Evolutionary conservation across 2,888 invertebrate genomes (phyloP).

Genomic region (Brachyptera putata): DNA sequence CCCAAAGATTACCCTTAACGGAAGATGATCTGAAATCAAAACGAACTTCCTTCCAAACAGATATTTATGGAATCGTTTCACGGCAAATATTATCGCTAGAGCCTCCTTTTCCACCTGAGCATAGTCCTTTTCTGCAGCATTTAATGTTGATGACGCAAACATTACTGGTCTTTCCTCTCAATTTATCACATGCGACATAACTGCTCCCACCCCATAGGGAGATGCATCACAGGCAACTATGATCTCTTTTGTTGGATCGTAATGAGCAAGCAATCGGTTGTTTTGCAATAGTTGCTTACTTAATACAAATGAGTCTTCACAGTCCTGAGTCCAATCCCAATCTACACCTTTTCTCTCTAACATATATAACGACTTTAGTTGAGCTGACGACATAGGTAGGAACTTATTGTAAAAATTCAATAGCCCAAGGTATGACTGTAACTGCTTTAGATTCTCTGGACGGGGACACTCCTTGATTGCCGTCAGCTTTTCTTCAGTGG

Average conservation of each 20-base stretch:
- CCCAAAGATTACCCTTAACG: constrained; percentile 34
- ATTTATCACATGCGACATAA: constrained; percentile 21
- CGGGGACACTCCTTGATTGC: constrained; percentile 14
- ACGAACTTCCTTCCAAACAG: constrained; percentile 34
- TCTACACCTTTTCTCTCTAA: background rate
- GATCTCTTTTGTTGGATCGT: constrained; percentile 26
- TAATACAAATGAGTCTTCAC: background rate
- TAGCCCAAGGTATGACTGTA: constrained; percentile 25
- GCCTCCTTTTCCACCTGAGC: constrained; percentile 22
- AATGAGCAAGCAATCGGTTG: constrained; percentile 23
- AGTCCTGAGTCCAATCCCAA: constrained; percentile 14
- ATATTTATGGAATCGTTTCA: constrained; percentile 34
- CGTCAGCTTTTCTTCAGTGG: constrained; percentile 17
- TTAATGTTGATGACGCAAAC: constrained; percentile 19
- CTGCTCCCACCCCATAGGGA: constrained; percentile 31
- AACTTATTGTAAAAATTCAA: constrained; percentile 26
- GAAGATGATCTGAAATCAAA: constrained; percentile 33
- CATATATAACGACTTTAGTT: constrained; percentile 19
- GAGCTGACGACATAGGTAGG: constrained; percentile 17
- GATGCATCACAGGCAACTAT: constrained; percentile 29
- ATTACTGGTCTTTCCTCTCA: constrained; percentile 14
- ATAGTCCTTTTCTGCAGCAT: constrained; percentile 19
- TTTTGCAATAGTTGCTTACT: constrained; percentile 10
- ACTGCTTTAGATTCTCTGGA: constrained; percentile 18
- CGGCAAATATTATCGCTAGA: constrained; percentile 23